A percentile compares a stretch with the other conserved stretches of the same genome.
These are phyloP conservation scores for Myzus persicae DNA, from an alignment of 1,140 invertebrate genomes.

Conservation along the genomic window DNA sequence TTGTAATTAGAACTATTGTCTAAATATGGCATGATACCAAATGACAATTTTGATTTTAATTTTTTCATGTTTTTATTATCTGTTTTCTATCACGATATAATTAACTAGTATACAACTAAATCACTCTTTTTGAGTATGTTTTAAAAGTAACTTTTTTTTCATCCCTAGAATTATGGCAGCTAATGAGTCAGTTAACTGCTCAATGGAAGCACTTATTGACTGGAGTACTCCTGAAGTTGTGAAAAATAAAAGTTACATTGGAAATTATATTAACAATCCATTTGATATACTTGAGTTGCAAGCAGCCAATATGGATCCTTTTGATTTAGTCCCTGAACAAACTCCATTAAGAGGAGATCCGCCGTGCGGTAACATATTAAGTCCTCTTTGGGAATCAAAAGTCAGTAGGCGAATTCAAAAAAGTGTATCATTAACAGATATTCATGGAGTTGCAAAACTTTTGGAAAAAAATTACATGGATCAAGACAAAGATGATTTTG, in stretches of 20 bases:
- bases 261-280: conserved; percentile 33
- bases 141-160: background rate
- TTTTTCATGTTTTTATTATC: background rate
- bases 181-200: background rate
- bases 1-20: background rate
- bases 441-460: background rate
- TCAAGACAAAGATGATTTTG: background rate
- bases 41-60: background rate
- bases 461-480: background rate
- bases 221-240: conserved; percentile 34
- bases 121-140: background rate
- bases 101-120: background rate
- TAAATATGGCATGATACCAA: background rate
- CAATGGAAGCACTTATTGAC: conserved; percentile 12
- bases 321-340: conserved; percentile 36
- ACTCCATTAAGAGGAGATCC: background rate
- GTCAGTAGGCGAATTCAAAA: background rate
- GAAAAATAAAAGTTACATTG: background rate
- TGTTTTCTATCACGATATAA: background rate
- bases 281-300: conserved; percentile 38
- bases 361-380: conserved; percentile 37
- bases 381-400: background rate
- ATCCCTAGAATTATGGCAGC: background rate
- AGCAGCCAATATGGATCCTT: conserved; percentile 45
- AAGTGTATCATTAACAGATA: conserved; percentile 20